A percentile compares a stretch with the other conserved stretches of the same genome.
These are phyloP conservation scores for Peromyscus nudipes DNA, from an alignment of 2,797 vertebrate species.

Conservation along the genomic window DNA sequence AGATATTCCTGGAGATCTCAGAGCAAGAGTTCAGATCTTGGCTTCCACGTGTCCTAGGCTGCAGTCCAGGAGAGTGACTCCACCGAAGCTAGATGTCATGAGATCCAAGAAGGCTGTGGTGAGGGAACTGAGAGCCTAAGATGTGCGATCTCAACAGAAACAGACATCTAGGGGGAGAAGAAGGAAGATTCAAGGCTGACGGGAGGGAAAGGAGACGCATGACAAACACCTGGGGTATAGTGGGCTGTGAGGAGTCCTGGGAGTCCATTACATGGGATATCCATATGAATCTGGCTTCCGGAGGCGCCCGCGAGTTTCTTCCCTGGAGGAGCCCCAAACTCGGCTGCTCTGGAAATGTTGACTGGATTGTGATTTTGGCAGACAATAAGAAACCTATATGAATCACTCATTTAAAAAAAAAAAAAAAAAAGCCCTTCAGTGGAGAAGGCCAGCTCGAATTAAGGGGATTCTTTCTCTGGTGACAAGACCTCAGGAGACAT, in stretches of 20 bases:
- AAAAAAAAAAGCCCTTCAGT: not conserved
- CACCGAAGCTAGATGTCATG: not conserved
- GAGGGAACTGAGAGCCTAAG: not conserved
- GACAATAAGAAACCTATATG: slow-evolving; percentile 33
- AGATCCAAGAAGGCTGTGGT: slow-evolving; percentile 19
- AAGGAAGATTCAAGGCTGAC: not conserved
- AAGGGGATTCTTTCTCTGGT: not conserved
- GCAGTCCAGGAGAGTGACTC: not conserved
- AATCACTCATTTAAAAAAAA: slow-evolving; percentile 15
- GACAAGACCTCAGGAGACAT: not conserved
- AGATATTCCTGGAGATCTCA: slow-evolving; percentile 55
- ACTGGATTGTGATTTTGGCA: not conserved
- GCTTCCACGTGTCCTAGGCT: not conserved
- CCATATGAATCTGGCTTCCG: no score
- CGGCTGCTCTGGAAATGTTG: not conserved
- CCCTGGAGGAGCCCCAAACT: not conserved
- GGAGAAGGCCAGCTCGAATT: not conserved
- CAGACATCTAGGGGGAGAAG: not conserved
- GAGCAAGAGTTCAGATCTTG: slow-evolving; percentile 33
- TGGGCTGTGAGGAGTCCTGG: not conserved
- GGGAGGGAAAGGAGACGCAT: not conserved
- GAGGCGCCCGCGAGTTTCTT: not conserved
- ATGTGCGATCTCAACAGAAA: not conserved
- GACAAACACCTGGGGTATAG: not conserved
- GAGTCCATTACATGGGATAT: not conserved